Base-by-base conservation (phyloP, 2,888 invertebrate genomes). In the Podabrus alpinus region DNA sequence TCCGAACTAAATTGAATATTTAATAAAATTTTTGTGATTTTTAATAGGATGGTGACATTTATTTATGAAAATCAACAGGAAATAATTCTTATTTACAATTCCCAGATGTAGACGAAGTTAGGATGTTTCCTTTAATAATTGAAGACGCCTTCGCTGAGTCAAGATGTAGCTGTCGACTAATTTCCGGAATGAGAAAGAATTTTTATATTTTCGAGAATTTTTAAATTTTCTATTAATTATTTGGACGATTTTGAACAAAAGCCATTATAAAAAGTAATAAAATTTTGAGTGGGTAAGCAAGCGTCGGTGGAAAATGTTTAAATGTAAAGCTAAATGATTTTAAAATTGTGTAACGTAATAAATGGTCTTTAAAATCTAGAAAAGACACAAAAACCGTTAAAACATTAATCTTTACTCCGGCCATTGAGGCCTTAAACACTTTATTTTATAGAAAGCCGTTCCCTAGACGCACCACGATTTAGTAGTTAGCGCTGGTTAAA, bases 401-500 rank as follows among this genome's bases (percentile, higher is more conserved):
- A 74, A 69, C 76, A 77, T 77, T 77, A 77, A 77, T 77, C 77
- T 77, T 77, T 74, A 66, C 60, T 45, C 24, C 16, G 69, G 68
- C 76, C 76, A 79, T 79, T 79, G 79, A 75, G 77, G 76, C 78
- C 78, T 80, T 81, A 81, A 80, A 81, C 81, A 80, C 80, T 81
- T 81, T 81, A 81, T 81, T 81, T 80, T 80, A 80, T 80, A 79
- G 80, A 77, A 77, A 74, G 68, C 74, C 73, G 81, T 80, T 82
- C 84, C 82, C 82, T 61, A 77, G 83, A 81, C 84, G 78, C 78
- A 78, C 81, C 80, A 83, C 86, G 86, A 87, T 87, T 86, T 86
- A 86, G 85, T 85, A 85, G 86, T 86, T 85, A 86, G 85, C 84
- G 83, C 83, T 80, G 84, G 85, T 85, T 87, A 86, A 87, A 87